Evolutionary conservation across 92 coral and sea anemone genomes (phyloP), one percentile per base, ranked within the genome.

Genomic region (Siderastrea radians): DNA sequence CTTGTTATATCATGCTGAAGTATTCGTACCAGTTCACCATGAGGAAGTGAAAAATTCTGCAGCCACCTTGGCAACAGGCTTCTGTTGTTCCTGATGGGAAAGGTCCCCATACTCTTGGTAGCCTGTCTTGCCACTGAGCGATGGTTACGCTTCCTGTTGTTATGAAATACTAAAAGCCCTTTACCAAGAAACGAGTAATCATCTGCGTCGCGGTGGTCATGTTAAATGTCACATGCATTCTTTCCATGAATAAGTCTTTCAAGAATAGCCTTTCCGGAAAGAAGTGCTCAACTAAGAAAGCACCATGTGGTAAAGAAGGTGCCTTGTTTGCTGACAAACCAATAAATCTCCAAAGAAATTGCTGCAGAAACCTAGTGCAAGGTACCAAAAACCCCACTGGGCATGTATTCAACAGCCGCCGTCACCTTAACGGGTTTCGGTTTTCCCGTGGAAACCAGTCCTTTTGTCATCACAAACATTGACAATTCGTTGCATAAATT

Each of bases 401-500:
- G 90, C 82, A 89, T 92, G 87, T 92, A 92, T 58, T 90, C 90
- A 67, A 44, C 79, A 59, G 86, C 95, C 14, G 90, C 95, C 7
- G 81, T 90, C 46, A 73, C 89, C 7, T 68, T 92, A 83, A 87
- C 95, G 16, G 49, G 88, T 48, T 92, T 92, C 58, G 89, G 95
- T 88, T 75, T 92, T 67, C 95, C 95, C 47, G 82, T 83, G 2
- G 90, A 92, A 73, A 83, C 82, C 54, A 68, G 79, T 72, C 72
- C 90, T 44, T 84, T 92, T 61, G 62, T 66, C 3, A 68, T 84
- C 14, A 73, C 86, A 0, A 72, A 64, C 51, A 70, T 84, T 45
- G 63, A 62, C 54, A 84, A 86, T 61, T 38, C 68, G 7, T 26
- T 87, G 44, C 89, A 92, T 62, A 67, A 79, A 45, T 83, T 62